Conservation (phyloP, 1,140 invertebrate species). For the Vanessa atalanta region DNA sequence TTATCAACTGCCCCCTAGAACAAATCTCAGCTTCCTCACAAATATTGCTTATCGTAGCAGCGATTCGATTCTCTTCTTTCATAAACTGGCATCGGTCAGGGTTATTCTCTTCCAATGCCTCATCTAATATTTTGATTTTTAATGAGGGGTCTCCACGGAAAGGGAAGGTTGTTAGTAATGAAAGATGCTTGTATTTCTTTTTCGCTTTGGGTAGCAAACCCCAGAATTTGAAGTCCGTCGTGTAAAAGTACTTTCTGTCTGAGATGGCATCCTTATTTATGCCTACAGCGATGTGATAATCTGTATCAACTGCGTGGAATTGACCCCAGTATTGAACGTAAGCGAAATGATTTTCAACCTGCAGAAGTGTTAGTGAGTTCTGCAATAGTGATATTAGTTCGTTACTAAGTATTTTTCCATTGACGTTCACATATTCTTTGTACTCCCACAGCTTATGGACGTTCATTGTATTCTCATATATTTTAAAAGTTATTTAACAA, state of each 20-base stretch:
- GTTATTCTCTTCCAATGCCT: constrained; percentile 70
- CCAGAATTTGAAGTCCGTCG: constrained; percentile 86
- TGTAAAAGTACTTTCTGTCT: constrained; percentile 86
- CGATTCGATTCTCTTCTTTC: constrained; percentile 89
- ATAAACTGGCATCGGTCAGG: constrained; percentile 80
- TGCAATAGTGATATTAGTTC: constrained; percentile 85
- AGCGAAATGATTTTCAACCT: constrained; percentile 88
- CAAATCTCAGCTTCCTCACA: constrained; percentile 85
- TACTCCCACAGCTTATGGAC: constrained; percentile 74
- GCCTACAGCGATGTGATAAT: constrained; percentile 89
- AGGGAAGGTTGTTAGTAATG: constrained; percentile 71
- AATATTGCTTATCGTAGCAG: constrained; percentile 85
- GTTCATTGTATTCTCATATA: constrained; percentile 55
- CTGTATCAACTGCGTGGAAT: constrained; percentile 84
- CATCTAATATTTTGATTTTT: constrained; percentile 74
- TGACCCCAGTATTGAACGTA: constrained; percentile 88
- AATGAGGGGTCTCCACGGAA: constrained; percentile 67
- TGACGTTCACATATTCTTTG: constrained; percentile 69
- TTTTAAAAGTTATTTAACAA: not conserved
- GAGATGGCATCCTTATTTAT: constrained; percentile 84
- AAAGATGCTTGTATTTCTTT: constrained; percentile 82
- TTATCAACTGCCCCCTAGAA: constrained; percentile 87
- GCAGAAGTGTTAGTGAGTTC: constrained; percentile 86
- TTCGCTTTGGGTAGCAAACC: constrained; percentile 83
- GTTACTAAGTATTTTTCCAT: constrained; percentile 83